Base-by-base conservation (phyloP, 2,113 vertebrate species). In the Gambusia holbrooki region DNA sequence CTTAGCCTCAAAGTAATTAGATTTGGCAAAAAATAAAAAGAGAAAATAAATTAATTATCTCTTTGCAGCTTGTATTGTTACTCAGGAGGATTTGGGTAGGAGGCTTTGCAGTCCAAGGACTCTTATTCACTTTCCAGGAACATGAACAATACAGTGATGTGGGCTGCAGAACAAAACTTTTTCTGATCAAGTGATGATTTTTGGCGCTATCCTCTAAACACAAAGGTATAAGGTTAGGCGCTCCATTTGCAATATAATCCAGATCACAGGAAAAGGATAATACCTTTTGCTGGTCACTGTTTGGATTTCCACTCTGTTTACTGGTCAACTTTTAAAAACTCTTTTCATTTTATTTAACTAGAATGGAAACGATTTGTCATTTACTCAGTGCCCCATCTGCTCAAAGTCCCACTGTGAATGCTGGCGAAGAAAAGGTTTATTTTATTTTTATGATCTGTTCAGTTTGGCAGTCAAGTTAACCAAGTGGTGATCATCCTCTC, bases 1-100 rank as follows among this genome's bases (percentile, higher is more conserved):
- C 58, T 87, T 65, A 48, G 71, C 81, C 85, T 90, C 84, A 74
- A 74, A 86, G 76, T 86, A 84, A 85, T 80, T 77, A 77, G 42
- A 78, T 79, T 66, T 84, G 85, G 79, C 80, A 90, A 89, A 81
- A 77, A 85, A 88, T 71, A 64, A 87, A 87, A 88, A 85, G 58
- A 45, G 80, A 89, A 86, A 88, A 87, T 35, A 73, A 84, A 79
- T 88, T 66, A 77, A 84, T 92, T 84, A 65, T 84, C 76, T 84
- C 72, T 71, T 74, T 37, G 62, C 76, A 78, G 70, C 30, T 33
- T 77, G 45, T 71, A 79, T 66, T 72, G 76, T 74, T 71, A 69
- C 82, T 83, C 79, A 69, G 48, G 48, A 80, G 77, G 87, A 80
- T 82, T 87, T 60, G 84, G 76, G 75, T 66, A 42, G 79, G 81